phyloP scores from a whole-genome alignment of 2,888 invertebrate genomes.

The Adineta ricciae region DNA sequence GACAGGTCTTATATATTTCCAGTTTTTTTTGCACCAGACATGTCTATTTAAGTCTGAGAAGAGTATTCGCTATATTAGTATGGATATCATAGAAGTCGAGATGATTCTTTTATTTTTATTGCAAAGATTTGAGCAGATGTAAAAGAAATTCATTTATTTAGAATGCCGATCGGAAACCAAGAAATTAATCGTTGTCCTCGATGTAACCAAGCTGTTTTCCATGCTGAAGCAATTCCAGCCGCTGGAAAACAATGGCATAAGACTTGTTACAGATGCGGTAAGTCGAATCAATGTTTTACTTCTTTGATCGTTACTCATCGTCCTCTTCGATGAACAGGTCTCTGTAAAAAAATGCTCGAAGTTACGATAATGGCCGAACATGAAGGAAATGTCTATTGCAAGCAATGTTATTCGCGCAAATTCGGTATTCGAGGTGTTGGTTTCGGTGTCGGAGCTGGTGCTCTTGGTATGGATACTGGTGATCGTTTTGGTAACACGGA shows the following conservation, averaged over 20 bases:
- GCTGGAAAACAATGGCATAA: background rate
- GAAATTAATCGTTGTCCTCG: background rate
- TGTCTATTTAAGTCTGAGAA: background rate
- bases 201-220: background rate
- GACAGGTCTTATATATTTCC: background rate
- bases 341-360: slow-evolving; percentile 32
- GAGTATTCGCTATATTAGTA: too few species aligned
- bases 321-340: background rate
- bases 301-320: background rate
- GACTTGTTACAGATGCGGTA: background rate
- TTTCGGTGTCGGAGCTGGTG: slow-evolving; percentile 29
- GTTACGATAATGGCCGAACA: slow-evolving; percentile 63
- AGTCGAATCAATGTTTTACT: background rate
- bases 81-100: background rate
- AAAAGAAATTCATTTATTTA: background rate
- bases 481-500: slow-evolving; percentile 28
- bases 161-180: background rate
- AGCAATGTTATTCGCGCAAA: slow-evolving; percentile 63
- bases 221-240: background rate
- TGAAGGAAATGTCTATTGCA: slow-evolving; percentile 82
- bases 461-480: slow-evolving; percentile 27
- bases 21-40: too few species aligned
- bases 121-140: background rate
- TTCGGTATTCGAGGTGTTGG: slow-evolving; percentile 30
- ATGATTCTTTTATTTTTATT: background rate